These are phyloP conservation scores for Lepidocolaptes lacrymiger DNA, from an alignment of 2,797 vertebrate genomes.

Conservation along the genomic window DNA sequence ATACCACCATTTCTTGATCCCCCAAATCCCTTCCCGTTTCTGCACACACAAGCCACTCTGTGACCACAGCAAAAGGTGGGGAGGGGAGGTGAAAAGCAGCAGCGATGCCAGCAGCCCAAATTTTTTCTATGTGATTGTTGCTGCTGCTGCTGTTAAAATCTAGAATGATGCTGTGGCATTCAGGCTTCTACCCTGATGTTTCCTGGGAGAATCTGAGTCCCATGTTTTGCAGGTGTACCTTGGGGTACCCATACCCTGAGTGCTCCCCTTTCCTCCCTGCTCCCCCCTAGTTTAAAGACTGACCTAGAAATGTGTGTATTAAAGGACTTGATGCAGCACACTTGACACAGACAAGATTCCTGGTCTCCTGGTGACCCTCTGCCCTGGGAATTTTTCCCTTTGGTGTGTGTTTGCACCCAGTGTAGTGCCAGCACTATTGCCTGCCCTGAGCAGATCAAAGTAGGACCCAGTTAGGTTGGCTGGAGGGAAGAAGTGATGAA, in stretches of 20 bases:
- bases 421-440: not conserved
- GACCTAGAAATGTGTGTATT: slow-evolving; percentile 56
- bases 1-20: slow-evolving; percentile 64
- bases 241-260: not conserved
- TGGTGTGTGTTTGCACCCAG: not conserved
- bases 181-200: not conserved
- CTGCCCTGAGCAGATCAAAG: not conserved
- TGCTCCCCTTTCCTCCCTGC: not conserved
- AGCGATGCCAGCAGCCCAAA: not conserved
- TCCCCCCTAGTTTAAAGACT: not conserved
- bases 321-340: not conserved
- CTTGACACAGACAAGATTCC: not conserved
- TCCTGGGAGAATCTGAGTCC: not conserved
- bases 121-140: not conserved
- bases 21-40: not conserved
- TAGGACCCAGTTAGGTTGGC: not conserved
- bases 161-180: slow-evolving; percentile 38
- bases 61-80: not conserved
- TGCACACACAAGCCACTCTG: not conserved
- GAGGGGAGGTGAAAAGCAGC: not conserved
- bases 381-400: not conserved
- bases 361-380: not conserved
- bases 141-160: slow-evolving; percentile 37
- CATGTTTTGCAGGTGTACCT: not conserved
- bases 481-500: slow-evolving; percentile 11